phyloP scores from a whole-genome alignment of 2,113 vertebrate genomes.

The Macroglossus sobrinus region DNA sequence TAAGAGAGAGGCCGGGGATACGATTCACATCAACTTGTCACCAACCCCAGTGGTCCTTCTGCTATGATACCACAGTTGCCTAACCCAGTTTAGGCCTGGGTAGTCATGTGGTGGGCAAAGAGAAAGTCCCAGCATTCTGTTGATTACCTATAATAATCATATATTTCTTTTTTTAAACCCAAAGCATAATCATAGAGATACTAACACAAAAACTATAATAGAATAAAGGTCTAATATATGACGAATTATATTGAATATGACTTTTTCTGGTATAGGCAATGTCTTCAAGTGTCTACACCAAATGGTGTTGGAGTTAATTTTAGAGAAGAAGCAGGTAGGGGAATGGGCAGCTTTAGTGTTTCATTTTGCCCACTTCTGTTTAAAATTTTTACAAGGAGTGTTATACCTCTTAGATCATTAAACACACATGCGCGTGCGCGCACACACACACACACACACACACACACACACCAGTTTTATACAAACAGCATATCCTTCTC shows the following conservation, averaged over 20 bases:
- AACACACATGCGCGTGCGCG: background rate
- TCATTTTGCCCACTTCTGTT: slow-evolving; percentile 19
- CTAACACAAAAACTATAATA: background rate
- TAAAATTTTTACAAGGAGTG: background rate
- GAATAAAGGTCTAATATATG: background rate
- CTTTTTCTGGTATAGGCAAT: background rate
- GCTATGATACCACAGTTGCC: fast-evolving
- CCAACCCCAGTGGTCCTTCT: background rate
- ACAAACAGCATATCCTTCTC: background rate
- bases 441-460: background rate
- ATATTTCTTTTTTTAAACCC: background rate
- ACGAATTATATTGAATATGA: background rate
- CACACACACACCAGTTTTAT: fast-evolving
- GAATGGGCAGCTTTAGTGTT: background rate
- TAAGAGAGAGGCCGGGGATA: background rate
- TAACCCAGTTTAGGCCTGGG: too few relatives aligned
- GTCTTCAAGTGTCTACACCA: background rate
- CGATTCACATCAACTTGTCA: background rate
- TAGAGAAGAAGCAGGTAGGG: background rate
- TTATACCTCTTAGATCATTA: background rate
- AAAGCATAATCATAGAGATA: background rate
- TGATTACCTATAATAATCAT: background rate
- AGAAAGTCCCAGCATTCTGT: background rate
- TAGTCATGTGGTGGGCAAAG: background rate
- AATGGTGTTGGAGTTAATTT: background rate